Conservation (phyloP, 2,113 vertebrate genomes). For the Stegostoma tigrinum region DNA sequence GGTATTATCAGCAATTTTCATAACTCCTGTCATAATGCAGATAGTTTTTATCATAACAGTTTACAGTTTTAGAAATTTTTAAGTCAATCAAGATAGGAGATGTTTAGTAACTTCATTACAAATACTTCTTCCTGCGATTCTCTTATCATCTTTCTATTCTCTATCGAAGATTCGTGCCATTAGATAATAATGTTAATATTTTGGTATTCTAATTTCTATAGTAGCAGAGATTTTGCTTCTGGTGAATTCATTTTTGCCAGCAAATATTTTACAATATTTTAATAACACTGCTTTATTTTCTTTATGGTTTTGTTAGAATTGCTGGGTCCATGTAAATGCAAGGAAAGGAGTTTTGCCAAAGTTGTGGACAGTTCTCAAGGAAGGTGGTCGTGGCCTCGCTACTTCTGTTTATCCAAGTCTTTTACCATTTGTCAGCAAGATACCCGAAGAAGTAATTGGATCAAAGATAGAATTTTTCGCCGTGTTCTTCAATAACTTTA, state of each 20-base stretch:
- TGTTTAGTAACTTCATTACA: too few relatives aligned
- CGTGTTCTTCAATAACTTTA: slow-evolving; percentile 70
- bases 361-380: slow-evolving; percentile 73
- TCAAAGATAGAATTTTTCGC: slow-evolving; percentile 74
- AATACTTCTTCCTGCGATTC: neutral
- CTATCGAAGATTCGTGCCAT: neutral
- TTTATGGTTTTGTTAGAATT: slow-evolving; percentile 62
- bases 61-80: neutral
- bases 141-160: neutral
- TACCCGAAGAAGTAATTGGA: slow-evolving; percentile 67
- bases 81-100: neutral
- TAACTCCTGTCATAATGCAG: neutral
- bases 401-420: slow-evolving; percentile 79
- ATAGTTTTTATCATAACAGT: neutral
- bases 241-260: neutral
- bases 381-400: slow-evolving; percentile 81
- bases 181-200: neutral
- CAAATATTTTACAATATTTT: neutral
- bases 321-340: slow-evolving; percentile 83
- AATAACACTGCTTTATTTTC: neutral
- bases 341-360: slow-evolving; percentile 87
- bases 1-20: neutral
- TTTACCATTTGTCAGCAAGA: slow-evolving; percentile 81
- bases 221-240: neutral
- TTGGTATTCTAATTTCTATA: neutral